Evolutionary conservation across 2,797 vertebrate genomes (phyloP), one percentile per base, ranked within the genome.

Genomic region (Uromys caudimaculatus): DNA sequence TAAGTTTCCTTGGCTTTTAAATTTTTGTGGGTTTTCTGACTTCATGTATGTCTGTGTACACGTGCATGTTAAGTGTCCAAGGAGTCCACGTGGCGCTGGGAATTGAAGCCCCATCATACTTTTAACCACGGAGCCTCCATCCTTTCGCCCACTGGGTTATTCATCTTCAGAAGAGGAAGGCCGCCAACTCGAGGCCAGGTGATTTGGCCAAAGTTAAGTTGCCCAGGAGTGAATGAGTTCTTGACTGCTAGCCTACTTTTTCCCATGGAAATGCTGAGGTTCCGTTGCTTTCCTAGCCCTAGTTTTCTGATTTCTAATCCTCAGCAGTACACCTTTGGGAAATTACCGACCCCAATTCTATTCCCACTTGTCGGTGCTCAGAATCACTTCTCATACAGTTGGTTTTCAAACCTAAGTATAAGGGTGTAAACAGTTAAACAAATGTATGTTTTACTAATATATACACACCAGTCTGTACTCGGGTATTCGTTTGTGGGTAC

Each of bases 191-290:
- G 50, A 62, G 16, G 79, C 6, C 38, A 41, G 13, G 44, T 1
- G 23, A 9, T 62, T 14, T 27, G 71, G 24, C 54, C 16, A 0
- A 8, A 54, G 62, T 23, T 4, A 4, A 27, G 0, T 1, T 13
- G 50, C 35, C 17, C 44, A 0, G 50, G 29, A 1, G n/a, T 2
- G 35, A 44, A 19, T 2, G 50, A 4, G 27, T 11, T 23, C 73
- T 21, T 29, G 69, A 32, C 56, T 1, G 44, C 6, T 29, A 64
- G n/a, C 73, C 41, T 14, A 38, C 32, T 5, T 82, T 58, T 69
- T 41, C 13, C 69, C 56, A 1, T 6, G 14, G n/a, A 14, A 14
- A 3, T 0, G 0, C 0, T 0, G 24, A 23, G 44, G 76, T 29
- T 35, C 5, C 12, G 3, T 58, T 3, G 35, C 32, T 10, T 47